A percentile compares a stretch with the other conserved stretches of the same genome.
phyloP scores from a whole-genome alignment of 1,140 invertebrate genomes.

The Lordiphosa clarofinis region DNA sequence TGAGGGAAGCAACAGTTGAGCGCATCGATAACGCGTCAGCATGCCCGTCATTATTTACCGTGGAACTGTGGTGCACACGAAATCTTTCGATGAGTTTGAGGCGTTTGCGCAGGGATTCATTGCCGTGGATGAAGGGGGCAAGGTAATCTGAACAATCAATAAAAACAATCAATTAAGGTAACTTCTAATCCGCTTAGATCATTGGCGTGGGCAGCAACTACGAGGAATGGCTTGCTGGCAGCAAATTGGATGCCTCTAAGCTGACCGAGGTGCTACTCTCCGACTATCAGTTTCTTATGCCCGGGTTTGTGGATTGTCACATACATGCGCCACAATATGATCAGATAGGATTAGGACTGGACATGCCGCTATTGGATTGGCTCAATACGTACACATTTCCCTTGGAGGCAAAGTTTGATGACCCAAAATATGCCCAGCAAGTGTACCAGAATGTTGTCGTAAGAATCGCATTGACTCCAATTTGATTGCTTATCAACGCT shows the following conservation, averaged over 20 bases:
- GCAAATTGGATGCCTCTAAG: not conserved
- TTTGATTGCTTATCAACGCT: slow-evolving; percentile 31
- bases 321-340: slow-evolving; percentile 94
- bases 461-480: slow-evolving; percentile 70
- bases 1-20: not conserved
- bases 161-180: not conserved
- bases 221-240: slow-evolving; percentile 21
- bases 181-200: slow-evolving; percentile 38
- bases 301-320: slow-evolving; percentile 93
- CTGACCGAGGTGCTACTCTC: slow-evolving; percentile 75
- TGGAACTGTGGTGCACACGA: slow-evolving; percentile 67
- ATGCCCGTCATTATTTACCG: slow-evolving; percentile 50
- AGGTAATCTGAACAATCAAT: slow-evolving; percentile 26
- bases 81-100: slow-evolving; percentile 68
- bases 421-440: slow-evolving; percentile 85
- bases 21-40: slow-evolving; percentile 12
- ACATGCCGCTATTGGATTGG: slow-evolving; percentile 90
- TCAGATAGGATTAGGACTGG: slow-evolving; percentile 90
- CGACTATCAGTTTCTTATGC: slow-evolving; percentile 87
- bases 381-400: slow-evolving; percentile 93
- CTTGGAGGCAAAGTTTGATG: slow-evolving; percentile 86
- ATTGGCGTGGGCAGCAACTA: slow-evolving; percentile 53
- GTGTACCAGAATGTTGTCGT: slow-evolving; percentile 91
- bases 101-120: slow-evolving; percentile 61
- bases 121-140: slow-evolving; percentile 50